phyloP scores from a whole-genome alignment of 2,113 vertebrate species.

The Tympanuchus pallidicinctus region DNA sequence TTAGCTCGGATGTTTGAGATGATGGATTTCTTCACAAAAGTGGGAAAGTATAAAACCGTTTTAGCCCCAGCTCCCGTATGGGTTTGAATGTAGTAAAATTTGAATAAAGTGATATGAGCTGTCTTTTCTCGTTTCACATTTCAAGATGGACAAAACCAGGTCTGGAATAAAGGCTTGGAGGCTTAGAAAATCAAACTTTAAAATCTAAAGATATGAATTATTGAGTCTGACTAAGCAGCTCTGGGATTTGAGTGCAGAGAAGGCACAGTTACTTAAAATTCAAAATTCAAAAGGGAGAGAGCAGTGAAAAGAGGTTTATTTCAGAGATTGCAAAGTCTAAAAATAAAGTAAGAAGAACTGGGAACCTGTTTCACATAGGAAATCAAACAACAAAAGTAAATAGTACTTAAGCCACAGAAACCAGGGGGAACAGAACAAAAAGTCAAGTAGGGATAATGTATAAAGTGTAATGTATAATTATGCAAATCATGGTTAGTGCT shows the following conservation, averaged over 20 bases:
- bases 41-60: background rate
- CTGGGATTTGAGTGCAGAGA: background rate
- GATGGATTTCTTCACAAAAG: background rate
- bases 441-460: fast-evolving
- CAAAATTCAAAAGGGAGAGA: conserved; percentile 38
- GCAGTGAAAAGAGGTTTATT: background rate
- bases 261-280: conserved; percentile 38
- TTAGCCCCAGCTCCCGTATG: background rate
- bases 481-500: background rate
- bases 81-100: background rate
- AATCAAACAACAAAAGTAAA: conserved; percentile 20
- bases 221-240: conserved; percentile 47
- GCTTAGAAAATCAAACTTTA: conserved; percentile 35
- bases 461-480: background rate
- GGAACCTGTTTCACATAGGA: background rate
- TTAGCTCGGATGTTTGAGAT: background rate
- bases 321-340: background rate
- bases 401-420: background rate
- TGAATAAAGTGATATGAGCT: background rate
- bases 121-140: conserved; percentile 7
- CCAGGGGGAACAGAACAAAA: background rate
- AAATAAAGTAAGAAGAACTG: background rate
- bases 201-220: conserved; percentile 58
- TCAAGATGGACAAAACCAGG: conserved; percentile 37
- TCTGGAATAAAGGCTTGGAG: conserved; percentile 18